Conservation (phyloP, 2,888 invertebrate species). For the Mythimna pallens region DNA sequence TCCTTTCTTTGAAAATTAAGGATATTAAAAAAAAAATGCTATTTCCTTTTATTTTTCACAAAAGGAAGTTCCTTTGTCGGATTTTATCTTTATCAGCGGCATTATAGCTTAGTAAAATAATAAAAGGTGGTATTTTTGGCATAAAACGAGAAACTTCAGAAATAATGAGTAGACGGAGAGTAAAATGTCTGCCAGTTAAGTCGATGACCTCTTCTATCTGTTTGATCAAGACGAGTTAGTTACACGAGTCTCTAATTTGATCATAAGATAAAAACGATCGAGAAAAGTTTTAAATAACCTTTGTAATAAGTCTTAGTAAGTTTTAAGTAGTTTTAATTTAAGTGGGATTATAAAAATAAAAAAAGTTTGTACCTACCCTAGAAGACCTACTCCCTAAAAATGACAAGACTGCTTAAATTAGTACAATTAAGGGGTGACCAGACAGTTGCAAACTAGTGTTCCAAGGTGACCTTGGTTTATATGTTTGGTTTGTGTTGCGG, state of each 20-base stretch:
- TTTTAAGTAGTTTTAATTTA: slow-evolving; percentile 20
- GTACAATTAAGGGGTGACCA: no score
- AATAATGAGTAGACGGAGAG: slow-evolving; percentile 9
- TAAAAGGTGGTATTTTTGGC: slow-evolving; percentile 5
- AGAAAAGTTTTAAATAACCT: slow-evolving; percentile 29
- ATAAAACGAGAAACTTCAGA: neutral
- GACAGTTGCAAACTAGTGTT: no score
- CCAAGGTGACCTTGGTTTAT: no score
- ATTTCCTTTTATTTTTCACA: slow-evolving; percentile 28
- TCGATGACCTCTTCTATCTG: slow-evolving; percentile 22
- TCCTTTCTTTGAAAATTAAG: slow-evolving; percentile 24
- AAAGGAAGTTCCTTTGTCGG: slow-evolving; percentile 23
- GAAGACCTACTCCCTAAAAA: neutral
- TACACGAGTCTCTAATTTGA: slow-evolving; percentile 27
- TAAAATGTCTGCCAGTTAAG: slow-evolving; percentile 11
- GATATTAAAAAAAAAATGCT: slow-evolving; percentile 18
- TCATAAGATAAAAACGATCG: slow-evolving; percentile 18
- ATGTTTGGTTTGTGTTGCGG: no score
- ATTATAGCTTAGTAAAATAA: slow-evolving; percentile 21
- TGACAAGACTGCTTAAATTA: neutral
- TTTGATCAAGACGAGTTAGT: slow-evolving; percentile 9
- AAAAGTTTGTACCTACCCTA: no score
- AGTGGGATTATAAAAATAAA: no score
- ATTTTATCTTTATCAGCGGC: slow-evolving; percentile 26
- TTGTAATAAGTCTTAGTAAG: slow-evolving; percentile 24